Evolutionary conservation across 2,113 vertebrate genomes (phyloP), one percentile per base, ranked within the genome.

Genomic region (Oreotrochilus melanogaster): DNA sequence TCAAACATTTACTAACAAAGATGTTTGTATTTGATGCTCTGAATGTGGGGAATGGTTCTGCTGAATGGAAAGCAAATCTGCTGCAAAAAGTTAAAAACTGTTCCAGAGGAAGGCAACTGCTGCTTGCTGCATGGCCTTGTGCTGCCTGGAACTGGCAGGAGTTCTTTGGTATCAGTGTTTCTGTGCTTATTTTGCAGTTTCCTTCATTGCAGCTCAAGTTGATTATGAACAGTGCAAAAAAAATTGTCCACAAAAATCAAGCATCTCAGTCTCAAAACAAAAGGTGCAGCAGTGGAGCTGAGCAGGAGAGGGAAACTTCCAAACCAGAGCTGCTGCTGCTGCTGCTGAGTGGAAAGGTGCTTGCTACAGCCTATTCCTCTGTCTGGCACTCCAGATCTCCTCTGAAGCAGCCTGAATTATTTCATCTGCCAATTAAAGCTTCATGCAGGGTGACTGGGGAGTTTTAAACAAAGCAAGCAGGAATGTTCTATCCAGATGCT

Each of bases 21-120:
- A 16, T 42, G 0, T 0, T 23, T 35, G n/a, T 16, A 17, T 31
- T 15, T 37, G 45, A 74, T 24, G 18, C 1, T 4, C 33, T 62
- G 35, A 47, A 10, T 14, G 23, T 17, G 7, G 24, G 13, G 37
- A 30, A 47, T 8, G 3, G 73, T 47, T 53, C 64, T 69, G 28
- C 21, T 54, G 62, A 39, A 62, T 0, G 4, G 39, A 48, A 69
- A 61, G 39, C 16, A 74, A 48, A 19, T 18, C 61, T 56, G 33
- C 47, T 43, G 51, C 61, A 37, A 62, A 56, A 67, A 53, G 9
- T 27, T 35, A 73, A 22, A 28, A n/a, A 60, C 33, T 42, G 19
- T 11, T 54, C 24, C 31, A 56, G 50, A 42, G 18, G 31, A 43
- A 61, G 10, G 39, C 54, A 74, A 47, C n/a, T 57, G 19, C 25